Evolutionary conservation across 1,140 invertebrate genomes (phyloP).

Genomic region (Drosophila tsacasi): DNA sequence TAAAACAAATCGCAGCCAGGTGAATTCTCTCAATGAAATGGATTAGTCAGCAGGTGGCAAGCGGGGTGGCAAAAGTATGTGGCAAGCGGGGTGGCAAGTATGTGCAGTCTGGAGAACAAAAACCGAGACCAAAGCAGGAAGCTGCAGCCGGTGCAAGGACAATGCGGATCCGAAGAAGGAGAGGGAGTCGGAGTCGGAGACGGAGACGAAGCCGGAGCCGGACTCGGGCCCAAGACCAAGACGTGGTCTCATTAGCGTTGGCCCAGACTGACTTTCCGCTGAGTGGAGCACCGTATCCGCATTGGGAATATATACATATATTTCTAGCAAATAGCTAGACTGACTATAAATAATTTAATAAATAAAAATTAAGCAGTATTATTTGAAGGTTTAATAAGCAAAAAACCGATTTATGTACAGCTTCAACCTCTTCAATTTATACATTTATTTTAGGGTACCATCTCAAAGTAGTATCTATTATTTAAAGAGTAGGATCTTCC

Average conservation of each 20-base stretch:
- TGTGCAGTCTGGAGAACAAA: slow-evolving; percentile 43
- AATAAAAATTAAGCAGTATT: background rate
- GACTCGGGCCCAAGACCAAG: slow-evolving; percentile 33
- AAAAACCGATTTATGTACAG: too few relatives aligned
- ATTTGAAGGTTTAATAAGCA: too few relatives aligned
- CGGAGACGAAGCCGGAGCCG: background rate
- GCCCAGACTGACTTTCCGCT: slow-evolving; percentile 33
- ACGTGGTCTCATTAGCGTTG: slow-evolving; percentile 73
- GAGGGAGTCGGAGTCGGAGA: background rate
- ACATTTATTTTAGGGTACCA: too few relatives aligned
- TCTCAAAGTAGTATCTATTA: too few relatives aligned
- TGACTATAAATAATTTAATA: background rate
- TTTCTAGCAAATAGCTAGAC: background rate
- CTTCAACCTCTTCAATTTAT: too few relatives aligned
- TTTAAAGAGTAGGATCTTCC: too few relatives aligned
- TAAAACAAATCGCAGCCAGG: slow-evolving; percentile 72
- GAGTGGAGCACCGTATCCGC: slow-evolving; percentile 1
- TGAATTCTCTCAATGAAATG: slow-evolving; percentile 73
- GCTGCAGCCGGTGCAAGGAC: slow-evolving; percentile 50
- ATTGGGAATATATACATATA: background rate
- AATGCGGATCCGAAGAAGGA: slow-evolving; percentile 18
- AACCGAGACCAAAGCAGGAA: slow-evolving; percentile 67
- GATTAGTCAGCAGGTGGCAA: slow-evolving; percentile 74
- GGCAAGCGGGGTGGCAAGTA: background rate
- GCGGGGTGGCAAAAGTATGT: too few relatives aligned